Percentiles rank a stretch among this genome's conserved stretches.
Conservation (phyloP, 2,888 invertebrate genomes). For the Pandemis heparana region DNA sequence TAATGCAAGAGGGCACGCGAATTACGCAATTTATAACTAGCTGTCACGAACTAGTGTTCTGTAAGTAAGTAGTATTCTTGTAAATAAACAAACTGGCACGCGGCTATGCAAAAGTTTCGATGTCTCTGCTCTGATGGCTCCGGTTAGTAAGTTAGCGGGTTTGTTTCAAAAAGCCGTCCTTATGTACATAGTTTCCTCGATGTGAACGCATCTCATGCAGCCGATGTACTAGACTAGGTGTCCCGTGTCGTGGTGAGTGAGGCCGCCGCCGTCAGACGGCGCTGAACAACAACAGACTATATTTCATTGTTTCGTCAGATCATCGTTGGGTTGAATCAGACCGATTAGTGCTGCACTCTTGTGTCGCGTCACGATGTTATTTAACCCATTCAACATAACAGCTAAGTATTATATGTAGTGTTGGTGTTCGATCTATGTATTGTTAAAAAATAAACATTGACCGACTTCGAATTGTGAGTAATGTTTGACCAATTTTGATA, state of each 20-base stretch:
- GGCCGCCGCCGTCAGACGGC: neutral
- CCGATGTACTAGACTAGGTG: neutral
- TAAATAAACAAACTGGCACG: neutral
- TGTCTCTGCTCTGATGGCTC: neutral
- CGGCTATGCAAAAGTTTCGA: no score
- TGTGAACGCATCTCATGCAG: neutral
- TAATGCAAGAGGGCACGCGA: neutral
- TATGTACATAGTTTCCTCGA: slow-evolving; percentile 24
- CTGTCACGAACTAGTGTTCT: neutral
- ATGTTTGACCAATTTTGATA: no score
- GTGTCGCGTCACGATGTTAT: no score
- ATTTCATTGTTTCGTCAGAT: no score
- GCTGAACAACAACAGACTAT: neutral
- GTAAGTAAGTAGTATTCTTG: neutral
- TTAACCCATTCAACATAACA: no score
- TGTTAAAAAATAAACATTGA: neutral
- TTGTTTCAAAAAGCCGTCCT: slow-evolving; percentile 38
- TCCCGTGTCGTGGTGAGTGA: neutral
- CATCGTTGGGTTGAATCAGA: no score
- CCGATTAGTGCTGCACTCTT: no score
- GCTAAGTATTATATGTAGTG: no score
- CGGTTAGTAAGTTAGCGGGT: neutral
- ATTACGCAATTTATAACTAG: neutral
- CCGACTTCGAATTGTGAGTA: no score
- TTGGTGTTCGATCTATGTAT: neutral